Base-by-base conservation (phyloP, 2,797 vertebrate genomes). In the Ciconia nigra region DNA sequence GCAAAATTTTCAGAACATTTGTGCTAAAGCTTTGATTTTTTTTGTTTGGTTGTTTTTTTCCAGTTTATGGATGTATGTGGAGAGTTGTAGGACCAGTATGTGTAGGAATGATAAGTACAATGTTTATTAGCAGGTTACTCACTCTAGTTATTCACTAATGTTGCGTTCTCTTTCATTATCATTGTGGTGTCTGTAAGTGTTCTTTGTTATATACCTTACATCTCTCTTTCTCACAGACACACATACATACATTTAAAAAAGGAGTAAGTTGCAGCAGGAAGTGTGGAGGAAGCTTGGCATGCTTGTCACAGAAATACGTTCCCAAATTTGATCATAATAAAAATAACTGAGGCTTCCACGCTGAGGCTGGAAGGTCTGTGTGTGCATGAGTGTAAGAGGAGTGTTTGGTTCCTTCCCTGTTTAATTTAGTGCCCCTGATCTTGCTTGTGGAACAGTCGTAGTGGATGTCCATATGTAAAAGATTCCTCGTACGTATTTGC, bases 401-500 rank as follows among this genome's bases (percentile, higher is more conserved):
- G 3, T 70, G 16, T 51, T 80, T 77, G 25, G 4, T 90, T 94
- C 25, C 8, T 88, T 91, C 4, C 10, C 17, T 2, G 0, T 63
- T 91, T 39, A 16, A 55, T 71, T 62, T 57, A 35, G 16, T 54
- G 15, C 55, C 39, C 5, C 51, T 86, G 47, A 18, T 54, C 80
- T 67, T 76, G 24, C 33, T 47, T 73, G 35, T 85, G 67, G 29
- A 58, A 13, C 16, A 11, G 42, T 46, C 41, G 31, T 66, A 33
- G 13, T 59, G 14, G 25, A 29, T 67, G 22, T 16, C 7, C 1
- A 1, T 13, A 7, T 20, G 22, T 83, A 58, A 39, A 65, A 49
- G 24, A 15, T 63, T 62, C 9, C 25, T 92, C 0, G 0, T 39
- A 25, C 1, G 2, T 52, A 15, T 54, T 52, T 74, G 4, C 13